phyloP scores from a whole-genome alignment of 1,140 invertebrate species.

The Aphaenogaster floridana region DNA sequence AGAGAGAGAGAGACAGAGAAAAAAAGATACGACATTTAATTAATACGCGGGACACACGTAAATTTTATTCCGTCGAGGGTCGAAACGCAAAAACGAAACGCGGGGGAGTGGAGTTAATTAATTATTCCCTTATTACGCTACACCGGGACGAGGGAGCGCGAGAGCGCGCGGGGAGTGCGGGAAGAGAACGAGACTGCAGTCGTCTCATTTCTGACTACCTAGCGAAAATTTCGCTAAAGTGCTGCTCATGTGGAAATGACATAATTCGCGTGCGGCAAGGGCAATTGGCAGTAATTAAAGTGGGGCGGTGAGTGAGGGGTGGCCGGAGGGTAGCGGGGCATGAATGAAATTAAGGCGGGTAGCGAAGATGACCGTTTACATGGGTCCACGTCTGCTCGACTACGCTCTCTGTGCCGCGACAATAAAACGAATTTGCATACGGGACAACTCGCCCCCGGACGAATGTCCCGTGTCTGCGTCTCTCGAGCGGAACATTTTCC shows the following conservation, averaged over 20 bases:
- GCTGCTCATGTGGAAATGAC: slow-evolving; percentile 82
- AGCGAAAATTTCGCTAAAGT: slow-evolving; percentile 78
- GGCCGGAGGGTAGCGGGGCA: slow-evolving; percentile 68
- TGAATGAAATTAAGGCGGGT: slow-evolving; percentile 85
- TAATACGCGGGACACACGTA: slow-evolving; percentile 76
- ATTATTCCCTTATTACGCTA: slow-evolving; percentile 78
- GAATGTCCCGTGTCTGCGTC: slow-evolving; percentile 78
- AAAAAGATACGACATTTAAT: slow-evolving; percentile 70
- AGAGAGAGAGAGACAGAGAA: background rate
- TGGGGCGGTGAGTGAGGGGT: slow-evolving; percentile 67
- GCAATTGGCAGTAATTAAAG: slow-evolving; percentile 87
- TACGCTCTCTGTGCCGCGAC: slow-evolving; percentile 79
- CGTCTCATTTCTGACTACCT: slow-evolving; percentile 77
- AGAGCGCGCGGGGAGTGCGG: background rate
- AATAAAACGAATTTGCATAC: slow-evolving; percentile 87
- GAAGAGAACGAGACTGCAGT: slow-evolving; percentile 62
- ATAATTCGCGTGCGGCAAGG: slow-evolving; percentile 84
- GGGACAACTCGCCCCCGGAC: slow-evolving; percentile 81
- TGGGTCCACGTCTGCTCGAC: slow-evolving; percentile 81
- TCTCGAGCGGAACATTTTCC: slow-evolving; percentile 78
- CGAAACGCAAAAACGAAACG: slow-evolving; percentile 75
- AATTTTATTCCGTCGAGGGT: slow-evolving; percentile 75
- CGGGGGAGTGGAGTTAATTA: slow-evolving; percentile 76
- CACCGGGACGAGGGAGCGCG: slow-evolving; percentile 33
- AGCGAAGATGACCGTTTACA: slow-evolving; percentile 85